A percentile compares a stretch with the other conserved stretches of the same genome.
These are phyloP conservation scores for Patiria miniata DNA, from an alignment of 35 echinoderm and acorn worm genomes.

Conservation along the genomic window DNA sequence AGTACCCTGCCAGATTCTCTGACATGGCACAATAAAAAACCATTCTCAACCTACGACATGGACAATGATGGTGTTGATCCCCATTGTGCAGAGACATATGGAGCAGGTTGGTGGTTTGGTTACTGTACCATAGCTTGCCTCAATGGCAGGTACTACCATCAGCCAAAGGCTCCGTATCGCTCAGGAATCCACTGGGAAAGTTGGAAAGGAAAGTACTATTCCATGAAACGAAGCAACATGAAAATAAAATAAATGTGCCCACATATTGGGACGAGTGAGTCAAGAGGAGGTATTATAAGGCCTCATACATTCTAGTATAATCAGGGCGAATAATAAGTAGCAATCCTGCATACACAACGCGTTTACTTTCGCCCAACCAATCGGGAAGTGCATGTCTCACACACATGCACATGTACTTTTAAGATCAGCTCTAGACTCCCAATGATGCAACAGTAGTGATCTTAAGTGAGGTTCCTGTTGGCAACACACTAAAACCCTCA, in stretches of 20 bases:
- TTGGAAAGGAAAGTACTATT: neutral
- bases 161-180: neutral
- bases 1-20: neutral
- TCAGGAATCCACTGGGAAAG: neutral
- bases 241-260: conserved; percentile 16
- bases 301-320: too few species aligned
- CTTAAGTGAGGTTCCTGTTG: too few species aligned
- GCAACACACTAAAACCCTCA: too few species aligned
- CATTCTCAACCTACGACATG: neutral
- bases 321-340: too few species aligned
- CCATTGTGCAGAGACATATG: neutral
- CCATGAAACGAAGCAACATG: conserved; percentile 1
- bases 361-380: too few species aligned
- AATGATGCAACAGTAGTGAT: too few species aligned
- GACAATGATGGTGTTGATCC: neutral
- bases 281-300: too few species aligned
- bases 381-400: too few species aligned
- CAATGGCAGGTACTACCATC: neutral
- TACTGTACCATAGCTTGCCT: neutral
- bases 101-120: neutral
- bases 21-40: neutral
- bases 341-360: too few species aligned
- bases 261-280: too few species aligned
- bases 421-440: too few species aligned
- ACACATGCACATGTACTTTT: too few species aligned